These are phyloP conservation scores for Flexamia atlantica DNA, from an alignment of 2,888 invertebrate species.

Conservation along the genomic window DNA sequence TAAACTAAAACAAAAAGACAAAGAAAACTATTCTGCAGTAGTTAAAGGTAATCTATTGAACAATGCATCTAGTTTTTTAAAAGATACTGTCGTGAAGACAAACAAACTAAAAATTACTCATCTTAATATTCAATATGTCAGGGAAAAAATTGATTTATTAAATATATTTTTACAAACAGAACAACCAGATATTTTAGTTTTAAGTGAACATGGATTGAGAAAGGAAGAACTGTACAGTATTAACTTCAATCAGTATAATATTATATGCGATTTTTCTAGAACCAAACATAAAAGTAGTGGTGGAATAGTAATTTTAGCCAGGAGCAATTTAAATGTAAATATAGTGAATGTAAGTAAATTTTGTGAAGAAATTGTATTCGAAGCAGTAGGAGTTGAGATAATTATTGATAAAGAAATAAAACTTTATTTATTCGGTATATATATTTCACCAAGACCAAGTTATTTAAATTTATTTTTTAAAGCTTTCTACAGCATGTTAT, in stretches of 20 bases:
- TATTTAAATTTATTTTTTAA: too few species aligned
- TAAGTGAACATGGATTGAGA: slow-evolving; percentile 31
- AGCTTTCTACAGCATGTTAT: too few species aligned
- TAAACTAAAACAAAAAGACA: slow-evolving; percentile 10
- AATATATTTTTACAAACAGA: slow-evolving; percentile 24
- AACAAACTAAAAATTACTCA: slow-evolving; percentile 2
- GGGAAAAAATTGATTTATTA: slow-evolving; percentile 4
- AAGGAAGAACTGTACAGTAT: slow-evolving; percentile 17
- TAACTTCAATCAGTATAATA: not conserved
- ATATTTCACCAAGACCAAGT: slow-evolving; percentile 19
- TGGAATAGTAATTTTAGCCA: not conserved
- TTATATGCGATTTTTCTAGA: slow-evolving; percentile 20
- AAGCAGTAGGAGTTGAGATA: slow-evolving; percentile 18
- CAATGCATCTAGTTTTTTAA: not conserved
- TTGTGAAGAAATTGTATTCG: slow-evolving; percentile 22
- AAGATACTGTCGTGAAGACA: not conserved
- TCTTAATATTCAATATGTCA: not conserved
- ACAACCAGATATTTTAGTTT: slow-evolving; percentile 1
- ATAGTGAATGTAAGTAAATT: not conserved
- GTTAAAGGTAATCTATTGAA: not conserved
- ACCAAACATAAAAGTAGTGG: slow-evolving; percentile 22
- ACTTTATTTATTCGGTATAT: slow-evolving; percentile 1
- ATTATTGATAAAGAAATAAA: slow-evolving; percentile 20
- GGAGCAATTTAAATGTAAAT: not conserved
- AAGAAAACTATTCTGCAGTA: not conserved